Base-by-base conservation (phyloP, 2,113 vertebrate genomes). In the Gopherus flavomarginatus region DNA sequence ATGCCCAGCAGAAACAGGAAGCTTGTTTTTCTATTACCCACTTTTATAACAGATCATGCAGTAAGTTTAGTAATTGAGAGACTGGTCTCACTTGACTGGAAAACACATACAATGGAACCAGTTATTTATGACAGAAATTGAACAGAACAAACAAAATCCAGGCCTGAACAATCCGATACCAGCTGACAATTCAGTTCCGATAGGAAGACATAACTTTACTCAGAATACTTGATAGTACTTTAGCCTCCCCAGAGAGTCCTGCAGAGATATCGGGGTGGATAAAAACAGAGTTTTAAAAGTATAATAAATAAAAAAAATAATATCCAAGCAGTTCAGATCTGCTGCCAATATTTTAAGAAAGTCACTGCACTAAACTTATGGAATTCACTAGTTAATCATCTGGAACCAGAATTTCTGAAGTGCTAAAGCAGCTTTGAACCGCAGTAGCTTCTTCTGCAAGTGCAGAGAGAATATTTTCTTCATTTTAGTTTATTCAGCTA, bases 61-160 rank as follows among this genome's bases (percentile, higher is more conserved):
- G 16, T 69, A 69, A 65, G 29, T 65, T 65, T 35, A 65, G 65
- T 69, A 69, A 69, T 5, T n/a, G 65, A 35, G n/a, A n/a, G n/a
- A n/a, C 65, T 38, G 9, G 35, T 38, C 42, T 85, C 84, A 50
- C 4, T 89, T 29, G 4, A 9, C 0, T 50, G 50, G 50, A 59
- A 92, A 85, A 89, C 8, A 83, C 53, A 75, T 0, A 1, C 0
- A 93, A 26, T 11, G 57, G 57, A 95, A 47, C 1, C n/a, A 72
- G 12, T 75, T n/a, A 90, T 86, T 95, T 96, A 95, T 31, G 83
- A 44, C 49, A 92, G 42, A 93, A 95, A 91, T 91, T 53, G 96
- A 92, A 81, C 10, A 27, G 50, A 94, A 87, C 35, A 72, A 72
- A n/a, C n/a, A 21, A 38, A 72, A 69, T 69, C 35, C n/a, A n/a